Evolutionary conservation across 2,888 invertebrate species (phyloP).

Genomic region (Boloria euphrosyne): DNA sequence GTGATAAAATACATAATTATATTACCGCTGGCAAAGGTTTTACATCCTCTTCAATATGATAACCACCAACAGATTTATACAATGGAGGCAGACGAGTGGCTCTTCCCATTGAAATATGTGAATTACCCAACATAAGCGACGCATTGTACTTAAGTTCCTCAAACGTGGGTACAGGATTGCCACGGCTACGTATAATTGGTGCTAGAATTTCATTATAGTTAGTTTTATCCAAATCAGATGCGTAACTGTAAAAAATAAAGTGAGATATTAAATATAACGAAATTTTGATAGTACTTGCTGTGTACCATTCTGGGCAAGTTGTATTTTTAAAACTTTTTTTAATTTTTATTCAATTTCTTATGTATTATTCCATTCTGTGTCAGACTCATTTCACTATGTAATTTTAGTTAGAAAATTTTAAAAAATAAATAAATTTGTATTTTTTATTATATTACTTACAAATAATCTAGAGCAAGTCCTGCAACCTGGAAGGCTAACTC

Average conservation of each 20-base stretch:
- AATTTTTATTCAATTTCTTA: too few species aligned
- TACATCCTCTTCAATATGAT: conserved; percentile 55
- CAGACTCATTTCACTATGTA: too few species aligned
- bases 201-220: conserved; percentile 24
- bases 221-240: conserved; percentile 35
- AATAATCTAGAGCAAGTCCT: conserved; percentile 22
- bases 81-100: conserved; percentile 54
- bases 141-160: conserved; percentile 47
- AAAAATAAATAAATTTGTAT: not conserved
- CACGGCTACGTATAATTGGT: conserved; percentile 21
- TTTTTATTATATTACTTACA: conserved; percentile 25
- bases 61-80: conserved; percentile 60
- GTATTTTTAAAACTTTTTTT: too few species aligned
- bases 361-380: too few species aligned
- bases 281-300: too few species aligned
- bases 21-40: conserved; percentile 53
- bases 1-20: not conserved
- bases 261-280: not conserved
- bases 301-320: too few species aligned
- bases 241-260: conserved; percentile 40
- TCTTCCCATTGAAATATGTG: conserved; percentile 54
- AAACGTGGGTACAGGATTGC: conserved; percentile 12
- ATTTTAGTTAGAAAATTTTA: too few species aligned
- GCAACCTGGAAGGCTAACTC: conserved; percentile 26
- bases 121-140: conserved; percentile 60